These are phyloP conservation scores for Etheostoma nigrum DNA, from an alignment of 2,797 vertebrate genomes.

Conservation along the genomic window DNA sequence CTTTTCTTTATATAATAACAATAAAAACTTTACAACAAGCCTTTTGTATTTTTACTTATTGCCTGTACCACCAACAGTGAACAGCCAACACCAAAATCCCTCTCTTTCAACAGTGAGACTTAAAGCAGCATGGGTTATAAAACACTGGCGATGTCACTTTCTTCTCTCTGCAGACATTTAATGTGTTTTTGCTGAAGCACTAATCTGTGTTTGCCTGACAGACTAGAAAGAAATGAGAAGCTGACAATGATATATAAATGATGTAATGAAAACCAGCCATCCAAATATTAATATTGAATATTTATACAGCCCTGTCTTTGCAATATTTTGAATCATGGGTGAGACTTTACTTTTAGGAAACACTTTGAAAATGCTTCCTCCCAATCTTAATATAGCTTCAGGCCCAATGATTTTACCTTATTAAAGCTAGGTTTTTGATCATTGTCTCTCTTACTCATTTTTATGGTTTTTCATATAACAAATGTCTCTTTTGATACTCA, in stretches of 20 bases:
- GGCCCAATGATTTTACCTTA: constrained; percentile 1
- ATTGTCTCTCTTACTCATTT: background rate
- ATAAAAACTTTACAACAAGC: constrained; percentile 50
- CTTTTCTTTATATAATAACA: constrained; percentile 49
- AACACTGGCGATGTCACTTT: constrained; percentile 22
- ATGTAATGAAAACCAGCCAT: constrained; percentile 41
- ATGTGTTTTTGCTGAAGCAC: constrained; percentile 38
- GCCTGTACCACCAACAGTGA: constrained; percentile 32
- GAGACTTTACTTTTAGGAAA: background rate
- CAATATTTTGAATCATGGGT: background rate
- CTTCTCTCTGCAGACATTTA: constrained; percentile 34
- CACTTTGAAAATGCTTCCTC: background rate
- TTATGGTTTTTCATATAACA: constrained; percentile 11
- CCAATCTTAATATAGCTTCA: background rate
- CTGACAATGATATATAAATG: constrained; percentile 25
- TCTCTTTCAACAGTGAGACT: constrained; percentile 18
- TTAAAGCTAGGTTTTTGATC: constrained; percentile 5
- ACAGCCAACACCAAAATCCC: constrained; percentile 13
- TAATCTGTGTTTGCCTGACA: constrained; percentile 51
- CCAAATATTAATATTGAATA: constrained; percentile 31
- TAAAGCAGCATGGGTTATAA: constrained; percentile 14
- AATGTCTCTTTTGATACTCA: constrained; percentile 24
- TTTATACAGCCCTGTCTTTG: constrained; percentile 20
- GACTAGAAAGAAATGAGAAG: constrained; percentile 5
- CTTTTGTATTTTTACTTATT: background rate